Percentiles rank a stretch among this genome's conserved stretches.
Conservation (phyloP, 2,888 invertebrate genomes). For the Dorcus hopei region DNA sequence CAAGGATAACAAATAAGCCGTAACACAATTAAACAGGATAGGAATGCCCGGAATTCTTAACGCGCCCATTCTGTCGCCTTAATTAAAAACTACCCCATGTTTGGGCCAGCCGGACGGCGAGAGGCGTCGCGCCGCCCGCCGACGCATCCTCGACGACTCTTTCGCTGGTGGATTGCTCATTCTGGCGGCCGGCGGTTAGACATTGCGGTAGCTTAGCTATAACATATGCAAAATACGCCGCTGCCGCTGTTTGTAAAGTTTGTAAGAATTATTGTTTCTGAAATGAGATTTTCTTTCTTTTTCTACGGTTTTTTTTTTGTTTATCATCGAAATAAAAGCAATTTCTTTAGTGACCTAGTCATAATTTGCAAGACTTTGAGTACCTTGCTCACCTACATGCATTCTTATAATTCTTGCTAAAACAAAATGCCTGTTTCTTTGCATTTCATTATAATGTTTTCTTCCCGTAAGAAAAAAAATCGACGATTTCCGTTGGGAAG, state of each 20-base stretch:
- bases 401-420: too few relatives aligned
- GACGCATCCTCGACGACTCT: conserved; percentile 3
- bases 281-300: conserved; percentile 26
- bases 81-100: conserved; percentile 49
- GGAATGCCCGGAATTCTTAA: conserved; percentile 50
- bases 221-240: conserved; percentile 43
- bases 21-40: conserved; percentile 43
- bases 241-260: conserved; percentile 24
- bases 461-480: too few relatives aligned
- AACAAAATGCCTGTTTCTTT: too few relatives aligned
- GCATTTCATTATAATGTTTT: too few relatives aligned
- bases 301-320: conserved; percentile 8
- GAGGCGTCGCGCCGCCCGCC: conserved; percentile 1
- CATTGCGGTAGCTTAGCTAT: conserved; percentile 46
- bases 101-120: conserved; percentile 31
- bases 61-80: conserved; percentile 49
- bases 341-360: not conserved
- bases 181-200: conserved; percentile 45
- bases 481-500: too few relatives aligned
- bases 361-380: too few relatives aligned
- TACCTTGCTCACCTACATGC: too few relatives aligned
- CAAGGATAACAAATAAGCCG: conserved; percentile 35
- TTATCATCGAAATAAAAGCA: not conserved
- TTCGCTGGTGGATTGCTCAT: conserved; percentile 36
- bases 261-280: conserved; percentile 26